Base-by-base conservation (phyloP, 2,888 invertebrate species). In the Hyppa rectilinea region DNA sequence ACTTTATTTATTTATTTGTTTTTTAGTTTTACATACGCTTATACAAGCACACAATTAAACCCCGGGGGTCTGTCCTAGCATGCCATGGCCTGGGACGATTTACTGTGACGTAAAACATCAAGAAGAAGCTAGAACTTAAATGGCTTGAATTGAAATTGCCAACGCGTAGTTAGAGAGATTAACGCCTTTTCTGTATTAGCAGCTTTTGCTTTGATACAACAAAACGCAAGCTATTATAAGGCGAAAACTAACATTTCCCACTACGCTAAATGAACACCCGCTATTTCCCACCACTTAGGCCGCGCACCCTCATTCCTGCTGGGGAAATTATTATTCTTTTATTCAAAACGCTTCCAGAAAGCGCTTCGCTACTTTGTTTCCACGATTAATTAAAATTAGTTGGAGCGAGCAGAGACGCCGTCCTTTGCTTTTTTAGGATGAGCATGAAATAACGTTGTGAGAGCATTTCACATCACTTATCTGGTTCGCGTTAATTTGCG, bases 301-400 rank as follows among this genome's bases (percentile, higher is more conserved):
- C 82, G 64, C 10, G 67, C 67, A 40, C 61, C 72, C 70, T 73
- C 77, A 72, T 77, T 80, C 82, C 81, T 83, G 83, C 79, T 81
- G 84, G 80, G 80, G 83, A 85, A 86, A 87, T 88, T 87, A 90
- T 91, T 89, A 89, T 91, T 90, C 88, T 89, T 92, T 91, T 89
- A 90, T 88, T 89, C 87, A 89, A 90, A 90, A 90, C 87, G 88
- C 79, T 92, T 88, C 90, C 90, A 85, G 83, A 79, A 87, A 88
- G 85, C 86, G 89, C 85, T 85, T 75, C 76, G 87, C 87, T 87
- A 92, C 92, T 92, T 92, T 92, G 92, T 94, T 94, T 91, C 89
- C 90, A 87, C 91, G 91, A 94, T 92, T 94, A 94, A 94, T 94
- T 94, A 93, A 94, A 93, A 94, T 93, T 93, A 92, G 93, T 90